phyloP scores from a whole-genome alignment of 2,797 vertebrate species.

The Tachyglossus aculeatus region DNA sequence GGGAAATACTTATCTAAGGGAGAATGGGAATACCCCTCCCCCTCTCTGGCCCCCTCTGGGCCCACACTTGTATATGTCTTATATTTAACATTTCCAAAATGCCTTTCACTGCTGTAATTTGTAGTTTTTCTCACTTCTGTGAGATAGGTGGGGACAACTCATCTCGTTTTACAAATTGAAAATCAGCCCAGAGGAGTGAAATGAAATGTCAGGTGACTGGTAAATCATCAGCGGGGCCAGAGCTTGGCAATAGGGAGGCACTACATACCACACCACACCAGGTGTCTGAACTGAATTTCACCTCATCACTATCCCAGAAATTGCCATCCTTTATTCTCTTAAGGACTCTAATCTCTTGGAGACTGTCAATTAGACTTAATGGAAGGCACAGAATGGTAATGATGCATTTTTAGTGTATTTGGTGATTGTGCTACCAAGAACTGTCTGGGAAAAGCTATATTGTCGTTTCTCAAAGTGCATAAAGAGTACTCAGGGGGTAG shows the following conservation, averaged over 20 bases:
- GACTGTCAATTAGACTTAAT: slow-evolving; percentile 6
- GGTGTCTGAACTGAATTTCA: neutral
- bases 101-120: too few relatives aligned
- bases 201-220: neutral
- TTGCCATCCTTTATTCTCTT: neutral
- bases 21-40: neutral
- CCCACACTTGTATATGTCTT: too few relatives aligned
- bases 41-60: too few relatives aligned
- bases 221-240: too few relatives aligned
- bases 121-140: neutral
- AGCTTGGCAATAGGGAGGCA: neutral
- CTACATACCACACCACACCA: neutral
- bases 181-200: neutral
- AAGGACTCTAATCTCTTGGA: slow-evolving; percentile 6
- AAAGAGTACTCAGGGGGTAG: neutral
- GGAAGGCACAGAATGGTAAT: neutral
- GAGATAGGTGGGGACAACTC: neutral
- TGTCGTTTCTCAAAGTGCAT: slow-evolving; percentile 10
- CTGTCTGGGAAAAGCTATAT: slow-evolving; percentile 2
- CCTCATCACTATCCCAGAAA: neutral
- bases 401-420: neutral
- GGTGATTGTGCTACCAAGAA: slow-evolving; percentile 7
- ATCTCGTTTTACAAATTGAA: neutral
- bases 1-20: neutral
- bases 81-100: too few relatives aligned